These are phyloP conservation scores for Hemibagrus guttatus DNA, from an alignment of 2,797 vertebrate genomes.

Conservation along the genomic window DNA sequence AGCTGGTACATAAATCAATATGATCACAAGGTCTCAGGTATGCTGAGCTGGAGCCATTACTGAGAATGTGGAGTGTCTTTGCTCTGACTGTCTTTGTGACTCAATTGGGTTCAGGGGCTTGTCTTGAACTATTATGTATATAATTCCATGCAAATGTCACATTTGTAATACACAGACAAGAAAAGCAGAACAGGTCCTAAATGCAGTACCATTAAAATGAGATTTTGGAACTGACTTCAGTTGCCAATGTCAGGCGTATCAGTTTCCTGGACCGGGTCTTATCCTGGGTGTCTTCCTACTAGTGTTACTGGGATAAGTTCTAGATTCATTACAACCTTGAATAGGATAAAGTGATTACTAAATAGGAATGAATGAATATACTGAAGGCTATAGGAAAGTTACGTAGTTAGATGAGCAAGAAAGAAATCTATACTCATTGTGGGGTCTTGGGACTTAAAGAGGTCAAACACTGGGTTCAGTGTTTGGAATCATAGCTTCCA, in stretches of 20 bases:
- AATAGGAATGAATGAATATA: not conserved
- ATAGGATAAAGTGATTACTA: not conserved
- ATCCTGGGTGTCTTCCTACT: not conserved
- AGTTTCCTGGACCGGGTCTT: not conserved
- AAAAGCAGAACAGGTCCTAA: not conserved
- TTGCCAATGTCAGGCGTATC: not conserved
- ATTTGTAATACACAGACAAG: not conserved
- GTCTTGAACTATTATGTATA: constrained; percentile 38
- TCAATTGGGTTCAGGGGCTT: constrained; percentile 12
- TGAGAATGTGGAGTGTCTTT: constrained; percentile 49
- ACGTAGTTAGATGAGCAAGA: not conserved
- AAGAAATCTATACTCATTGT: not conserved
- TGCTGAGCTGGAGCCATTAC: constrained; percentile 70
- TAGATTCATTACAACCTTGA: not conserved
- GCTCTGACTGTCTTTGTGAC: not conserved
- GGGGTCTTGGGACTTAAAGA: not conserved
- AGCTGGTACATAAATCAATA: constrained; percentile 80
- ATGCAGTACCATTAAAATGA: not conserved
- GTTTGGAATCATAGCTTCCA: constrained; percentile 12
- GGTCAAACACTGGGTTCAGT: not conserved
- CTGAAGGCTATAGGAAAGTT: not conserved
- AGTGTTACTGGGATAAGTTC: not conserved
- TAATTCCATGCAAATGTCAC: constrained; percentile 20
- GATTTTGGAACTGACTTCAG: not conserved
- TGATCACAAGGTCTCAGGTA: constrained; percentile 87